Base-by-base conservation (phyloP, 2,797 vertebrate genomes). In the Ambastaia sidthimunki region DNA sequence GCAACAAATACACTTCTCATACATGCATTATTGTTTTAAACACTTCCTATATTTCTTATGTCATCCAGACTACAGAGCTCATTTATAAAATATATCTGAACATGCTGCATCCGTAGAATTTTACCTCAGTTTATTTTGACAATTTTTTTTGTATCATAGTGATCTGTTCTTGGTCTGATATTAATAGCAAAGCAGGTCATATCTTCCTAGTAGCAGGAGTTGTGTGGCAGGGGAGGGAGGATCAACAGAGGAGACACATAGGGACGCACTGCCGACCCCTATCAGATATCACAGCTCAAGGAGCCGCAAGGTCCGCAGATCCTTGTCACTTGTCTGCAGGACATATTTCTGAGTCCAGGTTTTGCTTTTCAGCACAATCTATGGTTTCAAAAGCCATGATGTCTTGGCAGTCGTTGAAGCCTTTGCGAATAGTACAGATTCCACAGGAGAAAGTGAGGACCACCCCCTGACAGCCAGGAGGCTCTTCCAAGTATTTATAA, bases 331-430 rank as follows among this genome's bases (percentile, higher is more conserved):
- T 90, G 91, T 91, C 91, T 80, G 52, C 90, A 89, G 86, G 78
- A 86, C 85, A 84, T 92, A 92, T 90, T 90, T 93, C 89, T 89
- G 87, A 87, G 84, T 87, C 87, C 88, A 92, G 89, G 87, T 92
- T 93, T 91, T 90, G 86, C 90, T 93, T 93, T 93, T 92, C 92
- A 93, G 90, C 90, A 88, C 89, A 88, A 88, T 91, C 92, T 94
- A 89, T 65, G 23, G 87, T 94, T 95, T 92, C 93, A 91, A 62
- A 62, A 82, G 86, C 76, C 78, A 86, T 86, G 80, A 88, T 59
- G 62, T 74, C 63, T 79, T 65, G 87, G 85, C 88, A 84, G 84
- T 81, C 74, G 87, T 88, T 86, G 83, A 85, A 86, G 90, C 82
- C 89, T 88, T 83, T 91, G 91, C 89, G 86, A 91, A 89, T 85